A percentile compares a stretch with the other conserved stretches of the same genome.
Evolutionary conservation across 2,113 vertebrate species (phyloP).

Genomic region (Amphiprion ocellaris): DNA sequence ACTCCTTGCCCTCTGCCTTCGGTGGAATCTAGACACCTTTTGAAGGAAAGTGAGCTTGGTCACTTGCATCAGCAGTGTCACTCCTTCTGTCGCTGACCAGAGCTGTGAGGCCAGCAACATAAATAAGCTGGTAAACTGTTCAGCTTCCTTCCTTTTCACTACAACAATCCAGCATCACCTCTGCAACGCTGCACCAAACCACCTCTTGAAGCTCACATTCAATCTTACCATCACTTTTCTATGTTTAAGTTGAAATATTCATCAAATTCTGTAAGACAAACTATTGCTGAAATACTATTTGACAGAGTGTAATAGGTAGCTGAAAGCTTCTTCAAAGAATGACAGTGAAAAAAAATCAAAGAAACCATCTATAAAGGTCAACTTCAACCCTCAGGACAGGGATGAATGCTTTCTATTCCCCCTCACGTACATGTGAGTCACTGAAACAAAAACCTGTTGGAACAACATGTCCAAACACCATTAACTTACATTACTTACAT

Average conservation of each 20-base stretch:
- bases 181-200: constrained; percentile 1
- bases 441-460: constrained; percentile 3
- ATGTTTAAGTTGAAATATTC: background rate
- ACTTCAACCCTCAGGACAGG: background rate
- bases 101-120: background rate
- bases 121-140: constrained; percentile 1
- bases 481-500: too few species aligned
- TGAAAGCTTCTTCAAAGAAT: constrained; percentile 11
- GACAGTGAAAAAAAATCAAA: background rate
- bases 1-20: background rate
- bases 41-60: background rate
- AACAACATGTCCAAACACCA: too few species aligned
- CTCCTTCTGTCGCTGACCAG: constrained; percentile 11
- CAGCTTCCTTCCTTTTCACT: constrained; percentile 1
- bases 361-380: background rate
- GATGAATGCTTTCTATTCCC: background rate
- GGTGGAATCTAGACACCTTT: background rate
- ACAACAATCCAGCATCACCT: background rate
- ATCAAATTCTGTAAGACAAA: background rate
- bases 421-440: background rate
- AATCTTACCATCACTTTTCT: background rate
- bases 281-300: background rate
- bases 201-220: constrained; percentile 1
- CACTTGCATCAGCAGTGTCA: background rate
- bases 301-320: background rate